A percentile compares a stretch with the other conserved stretches of the same genome.
Conservation (phyloP, 2,113 vertebrate genomes). For the Leiothrix lutea region DNA sequence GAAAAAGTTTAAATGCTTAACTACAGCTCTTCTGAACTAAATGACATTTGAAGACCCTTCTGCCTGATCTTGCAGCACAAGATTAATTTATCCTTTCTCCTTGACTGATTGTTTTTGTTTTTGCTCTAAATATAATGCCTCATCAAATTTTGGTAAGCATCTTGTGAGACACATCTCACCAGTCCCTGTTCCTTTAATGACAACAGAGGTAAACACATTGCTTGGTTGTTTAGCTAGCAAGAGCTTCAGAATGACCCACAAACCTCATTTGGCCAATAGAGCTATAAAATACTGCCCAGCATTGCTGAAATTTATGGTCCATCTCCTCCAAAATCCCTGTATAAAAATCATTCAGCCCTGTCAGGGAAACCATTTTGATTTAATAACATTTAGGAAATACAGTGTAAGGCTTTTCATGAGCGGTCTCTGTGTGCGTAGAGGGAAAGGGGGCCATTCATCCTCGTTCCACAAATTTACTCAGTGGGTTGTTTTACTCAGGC, state of each 20-base stretch:
- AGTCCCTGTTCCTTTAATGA: background rate
- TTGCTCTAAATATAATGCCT: background rate
- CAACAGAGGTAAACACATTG: background rate
- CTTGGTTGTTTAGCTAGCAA: background rate
- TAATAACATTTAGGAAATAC: background rate
- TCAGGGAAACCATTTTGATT: background rate
- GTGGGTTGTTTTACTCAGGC: background rate
- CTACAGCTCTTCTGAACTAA: background rate
- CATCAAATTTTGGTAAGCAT: background rate
- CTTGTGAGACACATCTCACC: background rate
- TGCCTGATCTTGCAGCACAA: background rate
- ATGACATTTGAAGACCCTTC: background rate
- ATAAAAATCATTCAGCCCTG: background rate
- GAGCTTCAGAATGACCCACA: background rate
- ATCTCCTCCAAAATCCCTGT: background rate
- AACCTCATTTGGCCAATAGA: background rate
- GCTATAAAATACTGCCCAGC: background rate
- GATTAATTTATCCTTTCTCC: background rate
- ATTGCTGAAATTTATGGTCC: background rate
- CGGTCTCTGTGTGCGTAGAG: fast-evolving
- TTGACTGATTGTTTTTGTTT: background rate
- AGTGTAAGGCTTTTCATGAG: background rate
- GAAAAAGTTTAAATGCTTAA: background rate
- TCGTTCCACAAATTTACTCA: background rate
- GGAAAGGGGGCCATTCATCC: background rate